Conservation (phyloP, 2,113 vertebrate species). For the Protomyctophum bolini region DNA sequence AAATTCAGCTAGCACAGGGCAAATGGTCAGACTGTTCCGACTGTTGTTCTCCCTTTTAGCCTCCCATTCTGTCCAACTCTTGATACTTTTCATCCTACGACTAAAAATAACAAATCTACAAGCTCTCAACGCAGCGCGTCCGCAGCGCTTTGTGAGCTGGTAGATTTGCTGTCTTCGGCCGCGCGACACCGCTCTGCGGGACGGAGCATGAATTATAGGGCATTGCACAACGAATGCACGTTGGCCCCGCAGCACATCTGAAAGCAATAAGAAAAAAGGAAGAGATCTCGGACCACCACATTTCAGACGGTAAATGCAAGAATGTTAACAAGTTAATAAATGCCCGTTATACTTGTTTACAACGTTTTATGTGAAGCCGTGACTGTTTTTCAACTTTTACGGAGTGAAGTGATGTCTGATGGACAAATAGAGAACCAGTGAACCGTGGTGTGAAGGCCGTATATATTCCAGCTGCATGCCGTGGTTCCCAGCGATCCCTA, state of each 20-base stretch:
- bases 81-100: no score
- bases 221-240: not conserved
- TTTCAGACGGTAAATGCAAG: conserved; percentile 38
- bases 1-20: no score
- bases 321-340: conserved; percentile 56
- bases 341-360: conserved; percentile 43
- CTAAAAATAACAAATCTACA: no score
- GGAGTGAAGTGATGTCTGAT: not conserved
- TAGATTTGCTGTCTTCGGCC: no score
- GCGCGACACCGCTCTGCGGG: no score
- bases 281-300: conserved; percentile 22
- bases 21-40: no score
- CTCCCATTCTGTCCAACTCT: no score
- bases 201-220: no score
- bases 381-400: conserved; percentile 6
- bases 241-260: conserved; percentile 47
- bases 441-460: not conserved
- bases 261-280: conserved; percentile 49
- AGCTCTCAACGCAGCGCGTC: no score
- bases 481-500: not conserved
- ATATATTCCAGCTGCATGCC: not conserved
- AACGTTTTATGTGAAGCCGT: conserved; percentile 32
- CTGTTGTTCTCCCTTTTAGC: no score
- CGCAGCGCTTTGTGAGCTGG: no score
- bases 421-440: not conserved